phyloP scores from a whole-genome alignment of 2,888 invertebrate genomes.

The Pollenia griseotomentosa region DNA sequence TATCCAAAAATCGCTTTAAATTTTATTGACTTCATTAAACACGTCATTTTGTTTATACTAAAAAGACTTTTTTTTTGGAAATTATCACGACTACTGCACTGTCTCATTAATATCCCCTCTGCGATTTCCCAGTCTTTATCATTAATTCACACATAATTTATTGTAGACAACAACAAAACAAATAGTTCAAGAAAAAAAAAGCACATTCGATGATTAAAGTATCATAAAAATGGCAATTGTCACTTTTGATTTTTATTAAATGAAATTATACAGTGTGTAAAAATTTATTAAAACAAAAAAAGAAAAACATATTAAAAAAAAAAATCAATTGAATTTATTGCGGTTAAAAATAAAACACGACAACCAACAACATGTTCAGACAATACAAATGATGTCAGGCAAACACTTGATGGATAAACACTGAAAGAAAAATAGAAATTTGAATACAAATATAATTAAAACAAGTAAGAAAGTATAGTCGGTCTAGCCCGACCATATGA shows the following conservation, averaged over 20 bases:
- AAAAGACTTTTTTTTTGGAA: neutral
- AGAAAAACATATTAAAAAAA: conserved; percentile 20
- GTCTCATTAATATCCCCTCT: conserved; percentile 35
- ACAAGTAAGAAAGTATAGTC: too few relatives aligned
- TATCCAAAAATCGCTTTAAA: too few relatives aligned
- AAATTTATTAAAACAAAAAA: conserved; percentile 55
- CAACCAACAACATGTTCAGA: conserved; percentile 21
- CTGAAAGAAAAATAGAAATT: conserved; percentile 11
- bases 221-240: conserved; percentile 67
- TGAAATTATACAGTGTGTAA: conserved; percentile 64
- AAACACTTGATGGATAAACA: conserved; percentile 47
- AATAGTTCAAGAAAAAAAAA: conserved; percentile 19
- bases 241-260: conserved; percentile 69
- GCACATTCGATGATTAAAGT: conserved; percentile 58
- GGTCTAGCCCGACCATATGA: too few relatives aligned
- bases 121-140: conserved; percentile 12
- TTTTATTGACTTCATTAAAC: neutral
- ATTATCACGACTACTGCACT: conserved; percentile 17
- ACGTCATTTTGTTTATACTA: neutral
- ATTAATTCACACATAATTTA: conserved; percentile 55
- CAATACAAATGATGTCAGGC: conserved; percentile 59
- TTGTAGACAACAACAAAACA: conserved; percentile 27
- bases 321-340: conserved; percentile 60
- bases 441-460: neutral
- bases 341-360: conserved; percentile 54